Evolutionary conservation across 2,113 vertebrate species (phyloP).

Genomic region (Tetrax tetrax): DNA sequence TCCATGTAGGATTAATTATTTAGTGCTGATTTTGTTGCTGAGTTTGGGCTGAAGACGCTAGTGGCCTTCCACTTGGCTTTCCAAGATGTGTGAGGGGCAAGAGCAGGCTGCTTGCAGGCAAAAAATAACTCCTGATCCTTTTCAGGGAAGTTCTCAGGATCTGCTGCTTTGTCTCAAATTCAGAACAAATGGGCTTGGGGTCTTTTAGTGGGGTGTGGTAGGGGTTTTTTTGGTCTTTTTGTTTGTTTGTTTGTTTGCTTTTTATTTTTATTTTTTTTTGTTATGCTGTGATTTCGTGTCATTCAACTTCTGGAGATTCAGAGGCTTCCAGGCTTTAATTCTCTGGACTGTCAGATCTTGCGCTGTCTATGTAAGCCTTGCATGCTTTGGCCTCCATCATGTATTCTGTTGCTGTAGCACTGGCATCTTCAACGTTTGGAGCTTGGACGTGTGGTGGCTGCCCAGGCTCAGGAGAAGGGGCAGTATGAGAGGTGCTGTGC

Average conservation of each 20-base stretch:
- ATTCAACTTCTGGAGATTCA: background rate
- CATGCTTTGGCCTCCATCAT: background rate
- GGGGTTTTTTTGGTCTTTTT: too few species aligned
- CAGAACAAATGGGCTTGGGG: background rate
- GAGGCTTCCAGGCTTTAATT: background rate
- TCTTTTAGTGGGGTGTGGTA: background rate
- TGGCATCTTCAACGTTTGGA: background rate
- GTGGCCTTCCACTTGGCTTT: background rate
- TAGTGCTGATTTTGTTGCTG: background rate
- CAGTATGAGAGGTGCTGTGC: background rate
- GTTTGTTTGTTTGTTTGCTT: too few species aligned
- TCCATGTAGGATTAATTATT: background rate
- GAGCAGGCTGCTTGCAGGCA: background rate
- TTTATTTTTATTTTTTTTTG: too few species aligned
- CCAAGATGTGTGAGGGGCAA: background rate
- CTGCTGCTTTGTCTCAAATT: background rate
- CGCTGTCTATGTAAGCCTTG: background rate
- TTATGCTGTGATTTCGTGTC: too few species aligned
- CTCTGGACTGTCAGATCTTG: background rate
- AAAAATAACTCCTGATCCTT: background rate
- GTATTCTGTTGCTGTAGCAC: background rate
- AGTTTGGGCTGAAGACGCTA: background rate
- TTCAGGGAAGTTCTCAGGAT: background rate
- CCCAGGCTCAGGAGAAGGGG: background rate
- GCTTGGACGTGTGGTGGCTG: background rate